Evolutionary conservation across 2,888 invertebrate genomes (phyloP), one percentile per base, ranked within the genome.

Genomic region (Diplolepis rosae): DNA sequence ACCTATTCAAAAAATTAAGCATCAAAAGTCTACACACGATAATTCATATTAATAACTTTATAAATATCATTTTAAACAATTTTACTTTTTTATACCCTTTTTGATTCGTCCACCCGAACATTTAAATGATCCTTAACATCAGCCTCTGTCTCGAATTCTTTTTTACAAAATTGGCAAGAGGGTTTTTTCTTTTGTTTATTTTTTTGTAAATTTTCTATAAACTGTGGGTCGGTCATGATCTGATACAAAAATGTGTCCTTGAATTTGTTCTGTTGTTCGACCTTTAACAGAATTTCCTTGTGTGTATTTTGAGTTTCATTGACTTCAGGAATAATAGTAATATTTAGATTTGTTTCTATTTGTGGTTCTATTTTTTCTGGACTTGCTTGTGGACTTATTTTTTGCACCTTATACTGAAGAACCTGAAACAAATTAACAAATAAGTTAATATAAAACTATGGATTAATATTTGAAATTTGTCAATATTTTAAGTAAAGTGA

Each of bases 181-280:
- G 74, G 72, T 30, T 72, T 79, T 0, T 50, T 22, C n/a, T 32
- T 73, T 69, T 32, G 52, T 22, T 30, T 79, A 66, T 65, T 54
- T n/a, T 68, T 71, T 22, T 70, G 65, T n/a, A 74, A 65, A 61
- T 79, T 85, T 2, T 84, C 81, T 13, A 84, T 67, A 52, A 88
- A 85, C 7, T 78, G 75, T 1, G 87, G 85, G 69, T 88, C 85
- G 0, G 87, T 88, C 82, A 88, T 84, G 61, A 88, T 84, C 51
- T 87, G 83, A 50, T 87, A 88, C 0, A 88, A 81, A 54, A 83
- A 83, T 2, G 86, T 85, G 35, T 84, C 79, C 68, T 85, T 83
- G 18, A 85, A 77, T 28, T 77, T 82, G 39, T 72, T 39, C n/a
- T 61, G 7, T n/a, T 39, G 30, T 3, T 52, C 18, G 50, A 9